These are phyloP conservation scores for Genyomyrus donnyi DNA, from an alignment of 2,113 vertebrate genomes.

Conservation along the genomic window DNA sequence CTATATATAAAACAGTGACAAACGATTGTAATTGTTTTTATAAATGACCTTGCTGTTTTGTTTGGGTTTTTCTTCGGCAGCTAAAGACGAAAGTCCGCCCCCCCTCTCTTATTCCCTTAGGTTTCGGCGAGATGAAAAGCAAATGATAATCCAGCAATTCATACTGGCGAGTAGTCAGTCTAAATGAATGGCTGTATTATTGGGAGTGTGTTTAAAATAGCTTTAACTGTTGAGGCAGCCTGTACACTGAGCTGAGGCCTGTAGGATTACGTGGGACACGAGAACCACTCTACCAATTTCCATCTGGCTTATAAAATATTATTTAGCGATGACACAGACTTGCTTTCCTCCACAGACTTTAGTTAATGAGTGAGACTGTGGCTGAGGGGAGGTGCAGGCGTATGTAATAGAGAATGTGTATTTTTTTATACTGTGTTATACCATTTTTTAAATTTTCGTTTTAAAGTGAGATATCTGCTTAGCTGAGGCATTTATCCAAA, in stretches of 20 bases:
- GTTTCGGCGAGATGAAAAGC: background rate
- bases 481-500: background rate
- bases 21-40: background rate
- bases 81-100: background rate
- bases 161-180: background rate
- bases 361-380: constrained; percentile 9
- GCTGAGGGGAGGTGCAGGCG: constrained; percentile 17
- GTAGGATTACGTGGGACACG: background rate
- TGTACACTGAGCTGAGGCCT: background rate
- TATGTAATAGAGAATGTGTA: background rate
- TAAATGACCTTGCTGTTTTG: background rate
- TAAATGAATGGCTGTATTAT: background rate
- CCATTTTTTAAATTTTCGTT: background rate
- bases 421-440: background rate
- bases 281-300: background rate
- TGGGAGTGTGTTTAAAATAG: background rate
- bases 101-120: background rate
- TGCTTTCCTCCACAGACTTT: background rate
- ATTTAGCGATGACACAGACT: background rate
- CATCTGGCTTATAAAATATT: constrained; percentile 13
- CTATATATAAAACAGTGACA: background rate
- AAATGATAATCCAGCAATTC: background rate
- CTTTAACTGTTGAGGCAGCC: background rate
- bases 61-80: background rate
- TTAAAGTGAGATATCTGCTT: background rate